Percentiles rank a stretch among this genome's conserved stretches.
These are phyloP conservation scores for honey bee (Apis mellifera) DNA, from an alignment of 1,140 invertebrate species.

Conservation along the genomic window Amel_HAv3.1 CM009932.2:11234501-11235000, in stretches of 20 bases:
- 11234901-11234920: background rate
- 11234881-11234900: slow-evolving; percentile 23
- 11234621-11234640: slow-evolving; percentile 17
- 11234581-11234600: slow-evolving; percentile 14
- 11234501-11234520: slow-evolving; percentile 43
- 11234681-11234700: background rate
- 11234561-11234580: slow-evolving; percentile 53
- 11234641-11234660: background rate
- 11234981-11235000: background rate
- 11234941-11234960: slow-evolving; percentile 19
- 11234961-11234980: slow-evolving; percentile 6
- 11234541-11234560: slow-evolving; percentile 55
- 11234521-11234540: slow-evolving; percentile 53
- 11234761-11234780: background rate
- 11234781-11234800: background rate
- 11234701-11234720: slow-evolving; percentile 1
- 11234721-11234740: background rate
- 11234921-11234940: background rate
- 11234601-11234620: slow-evolving; percentile 20
- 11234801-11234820: slow-evolving; percentile 17
- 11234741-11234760: background rate
- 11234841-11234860: background rate
- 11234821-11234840: background rate
- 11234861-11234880: background rate
- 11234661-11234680: background rate